Evolutionary conservation across 2,797 vertebrate genomes (phyloP).

Genomic region (Coendou prehensilis): DNA sequence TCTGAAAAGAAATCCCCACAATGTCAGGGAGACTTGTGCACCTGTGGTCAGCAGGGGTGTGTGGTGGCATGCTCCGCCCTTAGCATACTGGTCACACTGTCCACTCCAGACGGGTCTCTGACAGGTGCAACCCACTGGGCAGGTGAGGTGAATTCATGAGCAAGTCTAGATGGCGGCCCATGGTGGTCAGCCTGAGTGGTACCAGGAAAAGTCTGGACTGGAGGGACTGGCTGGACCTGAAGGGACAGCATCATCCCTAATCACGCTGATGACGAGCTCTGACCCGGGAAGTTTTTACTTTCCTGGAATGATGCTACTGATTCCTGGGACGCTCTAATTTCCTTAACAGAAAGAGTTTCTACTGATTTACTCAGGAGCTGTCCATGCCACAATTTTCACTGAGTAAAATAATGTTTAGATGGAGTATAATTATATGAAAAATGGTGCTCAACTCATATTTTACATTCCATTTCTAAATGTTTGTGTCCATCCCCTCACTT

Average conservation of each 20-base stretch:
- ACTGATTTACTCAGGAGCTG: neutral
- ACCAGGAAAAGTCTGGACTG: fast-evolving
- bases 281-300: neutral
- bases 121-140: fast-evolving
- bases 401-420: neutral
- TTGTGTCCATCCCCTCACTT: neutral
- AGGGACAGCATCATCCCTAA: fast-evolving
- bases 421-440: neutral
- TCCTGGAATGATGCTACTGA: neutral
- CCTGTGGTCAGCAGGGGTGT: fast-evolving
- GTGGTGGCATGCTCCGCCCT: fast-evolving
- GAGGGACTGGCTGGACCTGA: neutral
- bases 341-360: neutral
- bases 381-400: neutral
- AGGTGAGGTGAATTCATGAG: fast-evolving
- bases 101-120: fast-evolving
- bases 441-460: neutral
- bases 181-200: neutral
- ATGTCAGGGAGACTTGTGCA: fast-evolving
- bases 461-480: neutral
- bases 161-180: fast-evolving
- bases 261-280: neutral
- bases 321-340: neutral
- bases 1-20: neutral
- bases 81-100: fast-evolving